phyloP scores from a whole-genome alignment of 2,113 vertebrate genomes.

The rat (Rattus norvegicus) region GRCr8 NC_086022.1:178552001-178552500 shows the following conservation, averaged over 20 bases:
- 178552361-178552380: not conserved
- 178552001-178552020: no score
- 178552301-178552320: constrained; percentile 30
- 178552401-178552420: constrained; percentile 73
- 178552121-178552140: not conserved
- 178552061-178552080: not conserved
- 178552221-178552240: constrained; percentile 25
- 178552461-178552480: constrained; percentile 86
- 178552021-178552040: not conserved
- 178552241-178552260: constrained; percentile 6
- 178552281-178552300: constrained; percentile 21
- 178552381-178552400: constrained; percentile 38
- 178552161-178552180: not conserved
- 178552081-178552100: not conserved
- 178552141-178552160: not conserved
- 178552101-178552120: not conserved
- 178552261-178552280: not conserved
- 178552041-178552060: no score
- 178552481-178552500: constrained; percentile 83
- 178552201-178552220: constrained; percentile 3
- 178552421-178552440: constrained; percentile 32
- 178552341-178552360: constrained; percentile 41
- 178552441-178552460: constrained; percentile 81
- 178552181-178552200: not conserved
- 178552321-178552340: not conserved